Base-by-base conservation (phyloP, 2,113 vertebrate species). In the Caloenas nicobarica region DNA sequence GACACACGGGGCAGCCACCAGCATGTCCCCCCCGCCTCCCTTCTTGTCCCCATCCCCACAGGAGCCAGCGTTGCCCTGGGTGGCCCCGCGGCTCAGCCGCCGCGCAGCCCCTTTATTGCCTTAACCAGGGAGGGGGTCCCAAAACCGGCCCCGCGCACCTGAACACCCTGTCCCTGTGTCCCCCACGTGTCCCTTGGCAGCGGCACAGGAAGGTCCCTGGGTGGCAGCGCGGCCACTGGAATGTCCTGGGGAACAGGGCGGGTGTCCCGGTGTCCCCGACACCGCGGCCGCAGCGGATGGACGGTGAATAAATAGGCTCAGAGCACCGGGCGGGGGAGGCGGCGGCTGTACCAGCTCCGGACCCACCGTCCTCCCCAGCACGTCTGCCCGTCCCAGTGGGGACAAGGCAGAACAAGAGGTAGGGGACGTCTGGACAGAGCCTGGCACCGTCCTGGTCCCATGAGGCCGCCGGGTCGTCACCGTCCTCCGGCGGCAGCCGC, bases 121-220 rank as follows among this genome's bases (percentile, higher is more conserved):
- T 62, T 85, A 70, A 78, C 83, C 29, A 22, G 23, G 23, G 54
- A 60, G 5, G 7, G 86, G 68, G 64, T 44, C 42, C 73, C 60
- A 56, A 26, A 34, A 33, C 31, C 1, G 1, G 23, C 51, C 33
- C 15, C 5, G 8, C 18, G 18, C 44, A 46, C 44, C 44, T 19
- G 44, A 46, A 19, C 44, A 44, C 44, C 44, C 44, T 10, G 48
- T 16, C 14, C 21, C 40, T 3, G 36, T 3, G 77, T 22, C 22
- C 29, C 70, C 66, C 1, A 0, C 0, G 0, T 0, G 2, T 28
- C 44, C 54, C 92, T 80, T 4, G 0, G n/a, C 34, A n/a, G 62
- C 1, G 0, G 33, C 34, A 1, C 21, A 18, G 58, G 79, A n/a
- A 28, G 38, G 65, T 69, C 68, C 66, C 26, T 13, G 66, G 48